phyloP scores from a whole-genome alignment of 2,797 vertebrate species.

The Mus caroli region DNA sequence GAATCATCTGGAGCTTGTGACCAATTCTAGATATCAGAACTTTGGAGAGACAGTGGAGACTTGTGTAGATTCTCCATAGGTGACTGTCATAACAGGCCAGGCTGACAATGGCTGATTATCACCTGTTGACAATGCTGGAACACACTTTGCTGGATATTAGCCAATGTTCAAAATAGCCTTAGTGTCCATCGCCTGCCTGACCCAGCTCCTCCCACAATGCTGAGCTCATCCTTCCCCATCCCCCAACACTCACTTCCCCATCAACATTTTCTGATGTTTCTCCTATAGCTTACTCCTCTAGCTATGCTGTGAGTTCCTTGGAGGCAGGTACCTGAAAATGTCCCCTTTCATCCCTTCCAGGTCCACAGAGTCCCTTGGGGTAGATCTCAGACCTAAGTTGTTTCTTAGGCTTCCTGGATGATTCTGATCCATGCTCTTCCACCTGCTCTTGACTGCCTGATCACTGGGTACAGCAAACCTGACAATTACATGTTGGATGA shows the following conservation, averaged over 20 bases:
- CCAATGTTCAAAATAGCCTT: not conserved
- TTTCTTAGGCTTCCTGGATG: not conserved
- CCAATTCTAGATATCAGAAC: not conserved
- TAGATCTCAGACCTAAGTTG: not conserved
- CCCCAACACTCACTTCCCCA: not conserved
- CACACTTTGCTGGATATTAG: accelerated
- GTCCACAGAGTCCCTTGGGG: not conserved
- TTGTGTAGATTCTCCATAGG: not conserved
- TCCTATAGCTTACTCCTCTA: not conserved
- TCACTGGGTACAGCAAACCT: not conserved
- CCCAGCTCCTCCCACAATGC: not conserved
- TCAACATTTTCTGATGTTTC: not conserved
- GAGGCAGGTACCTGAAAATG: not conserved
- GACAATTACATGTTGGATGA: not conserved
- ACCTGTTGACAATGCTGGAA: not conserved
- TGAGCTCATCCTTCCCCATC: not conserved
- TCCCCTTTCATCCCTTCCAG: not conserved
- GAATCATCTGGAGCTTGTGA: not conserved
- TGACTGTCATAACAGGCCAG: not conserved
- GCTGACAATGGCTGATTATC: not conserved
- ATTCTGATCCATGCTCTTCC: not conserved
- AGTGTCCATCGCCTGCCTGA: not conserved
- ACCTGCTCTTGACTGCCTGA: not conserved
- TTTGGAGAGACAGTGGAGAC: not conserved
- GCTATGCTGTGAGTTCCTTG: not conserved